These are phyloP conservation scores for Alexandromys oeconomus DNA, from an alignment of 2,797 vertebrate species.

Conservation along the genomic window DNA sequence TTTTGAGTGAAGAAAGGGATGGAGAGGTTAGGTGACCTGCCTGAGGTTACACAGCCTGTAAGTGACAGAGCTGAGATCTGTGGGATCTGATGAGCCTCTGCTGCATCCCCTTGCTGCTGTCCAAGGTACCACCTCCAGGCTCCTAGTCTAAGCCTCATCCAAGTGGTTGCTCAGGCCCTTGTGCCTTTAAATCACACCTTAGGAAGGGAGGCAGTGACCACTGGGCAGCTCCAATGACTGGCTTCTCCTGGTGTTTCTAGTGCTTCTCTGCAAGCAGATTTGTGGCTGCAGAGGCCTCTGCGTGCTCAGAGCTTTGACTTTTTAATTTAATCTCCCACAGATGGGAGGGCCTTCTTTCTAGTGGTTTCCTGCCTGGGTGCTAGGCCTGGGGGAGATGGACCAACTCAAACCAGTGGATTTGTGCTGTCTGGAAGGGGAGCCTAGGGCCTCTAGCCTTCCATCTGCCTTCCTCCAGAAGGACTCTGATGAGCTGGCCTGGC, in stretches of 20 bases:
- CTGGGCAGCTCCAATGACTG: not conserved
- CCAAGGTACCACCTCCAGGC: not conserved
- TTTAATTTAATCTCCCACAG: constrained; percentile 22
- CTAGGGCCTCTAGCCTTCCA: constrained; percentile 4
- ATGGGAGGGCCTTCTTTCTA: not conserved
- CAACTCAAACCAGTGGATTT: constrained; percentile 65
- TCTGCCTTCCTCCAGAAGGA: constrained; percentile 47
- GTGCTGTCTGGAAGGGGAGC: constrained; percentile 77
- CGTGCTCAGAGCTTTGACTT: constrained; percentile 1
- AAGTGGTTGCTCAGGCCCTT: not conserved
- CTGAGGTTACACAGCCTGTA: not conserved
- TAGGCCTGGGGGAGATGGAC: constrained; percentile 56
- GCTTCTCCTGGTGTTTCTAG: not conserved
- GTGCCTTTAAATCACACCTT: not conserved
- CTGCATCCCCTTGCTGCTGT: not conserved
- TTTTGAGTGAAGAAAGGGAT: not conserved
- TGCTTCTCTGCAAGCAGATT: not conserved
- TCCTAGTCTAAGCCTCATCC: not conserved
- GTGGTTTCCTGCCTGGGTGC: not conserved
- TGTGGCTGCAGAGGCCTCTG: constrained; percentile 22
- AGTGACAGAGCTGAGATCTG: not conserved
- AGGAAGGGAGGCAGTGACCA: not conserved
- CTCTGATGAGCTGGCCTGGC: constrained; percentile 67
- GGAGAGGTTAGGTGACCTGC: not conserved
- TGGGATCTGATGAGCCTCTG: not conserved